Percentiles rank a stretch among this genome's conserved stretches.
These are phyloP conservation scores for Lumbricus terrestris DNA, from an alignment of 2,888 invertebrate species.

Conservation along the genomic window DNA sequence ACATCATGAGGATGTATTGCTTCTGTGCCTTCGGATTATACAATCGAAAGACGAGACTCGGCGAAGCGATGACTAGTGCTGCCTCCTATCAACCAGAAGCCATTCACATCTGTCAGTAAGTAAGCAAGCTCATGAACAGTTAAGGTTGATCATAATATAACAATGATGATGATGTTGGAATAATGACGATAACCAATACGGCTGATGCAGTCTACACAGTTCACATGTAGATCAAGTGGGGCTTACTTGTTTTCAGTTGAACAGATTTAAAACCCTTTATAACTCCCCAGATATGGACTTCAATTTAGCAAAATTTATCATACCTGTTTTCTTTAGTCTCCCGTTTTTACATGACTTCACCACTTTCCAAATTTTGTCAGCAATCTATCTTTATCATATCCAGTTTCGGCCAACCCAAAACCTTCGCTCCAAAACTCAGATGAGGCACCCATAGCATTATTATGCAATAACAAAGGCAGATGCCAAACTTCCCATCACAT, in stretches of 20 bases:
- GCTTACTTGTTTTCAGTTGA: background rate
- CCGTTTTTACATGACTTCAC: too few species aligned
- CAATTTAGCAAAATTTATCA: too few species aligned
- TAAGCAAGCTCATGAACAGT: background rate
- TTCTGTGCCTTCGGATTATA: constrained; percentile 62
- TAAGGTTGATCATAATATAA: background rate
- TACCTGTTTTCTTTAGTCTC: too few species aligned
- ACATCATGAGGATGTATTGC: constrained; percentile 78
- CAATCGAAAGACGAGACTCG: constrained; percentile 81
- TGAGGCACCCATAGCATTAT: background rate
- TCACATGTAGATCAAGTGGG: background rate
- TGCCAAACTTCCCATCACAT: too few species aligned
- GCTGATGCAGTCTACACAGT: too few species aligned
- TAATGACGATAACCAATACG: background rate
- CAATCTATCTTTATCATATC: background rate
- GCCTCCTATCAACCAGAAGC: constrained; percentile 68
- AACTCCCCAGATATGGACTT: background rate
- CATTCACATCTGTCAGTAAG: background rate
- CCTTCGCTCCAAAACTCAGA: background rate
- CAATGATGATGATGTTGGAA: background rate
- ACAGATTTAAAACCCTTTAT: background rate
- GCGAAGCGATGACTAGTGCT: constrained; percentile 83
- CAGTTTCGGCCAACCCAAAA: background rate
- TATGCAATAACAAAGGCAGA: too few species aligned
- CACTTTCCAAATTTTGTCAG: background rate